These are phyloP conservation scores for Bimastos eiseni DNA, from an alignment of 2,888 invertebrate species.

Conservation along the genomic window DNA sequence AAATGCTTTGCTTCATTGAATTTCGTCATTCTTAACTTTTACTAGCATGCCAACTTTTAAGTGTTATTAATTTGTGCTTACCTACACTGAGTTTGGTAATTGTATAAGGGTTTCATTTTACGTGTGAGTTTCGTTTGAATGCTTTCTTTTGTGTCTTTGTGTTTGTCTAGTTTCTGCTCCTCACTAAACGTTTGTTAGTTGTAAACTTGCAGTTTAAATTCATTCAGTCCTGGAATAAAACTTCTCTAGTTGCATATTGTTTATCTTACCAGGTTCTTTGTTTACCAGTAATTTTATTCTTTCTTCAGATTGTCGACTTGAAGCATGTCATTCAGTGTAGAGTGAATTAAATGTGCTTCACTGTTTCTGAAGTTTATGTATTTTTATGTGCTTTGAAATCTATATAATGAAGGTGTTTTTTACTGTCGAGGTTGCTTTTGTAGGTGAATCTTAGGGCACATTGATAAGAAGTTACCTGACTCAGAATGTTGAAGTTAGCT, in stretches of 20 bases:
- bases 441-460: neutral
- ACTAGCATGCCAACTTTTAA: neutral
- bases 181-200: neutral
- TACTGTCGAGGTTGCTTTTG: neutral
- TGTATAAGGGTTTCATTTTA: conserved; percentile 15
- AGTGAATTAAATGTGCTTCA: neutral
- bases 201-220: neutral
- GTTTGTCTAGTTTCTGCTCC: neutral
- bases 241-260: neutral
- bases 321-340: neutral
- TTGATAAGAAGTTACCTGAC: neutral
- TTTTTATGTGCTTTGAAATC: neutral
- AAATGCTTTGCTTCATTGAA: no score
- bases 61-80: neutral
- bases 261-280: neutral
- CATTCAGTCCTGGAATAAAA: neutral
- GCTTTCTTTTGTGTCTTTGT: neutral
- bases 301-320: neutral
- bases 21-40: no score
- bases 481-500: neutral
- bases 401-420: neutral
- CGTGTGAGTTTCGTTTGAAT: neutral
- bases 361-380: neutral
- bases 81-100: no score
- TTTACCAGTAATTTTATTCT: neutral